Evolutionary conservation across 1,140 invertebrate species (phyloP).

Genomic region (Drosophila nannoptera): DNA sequence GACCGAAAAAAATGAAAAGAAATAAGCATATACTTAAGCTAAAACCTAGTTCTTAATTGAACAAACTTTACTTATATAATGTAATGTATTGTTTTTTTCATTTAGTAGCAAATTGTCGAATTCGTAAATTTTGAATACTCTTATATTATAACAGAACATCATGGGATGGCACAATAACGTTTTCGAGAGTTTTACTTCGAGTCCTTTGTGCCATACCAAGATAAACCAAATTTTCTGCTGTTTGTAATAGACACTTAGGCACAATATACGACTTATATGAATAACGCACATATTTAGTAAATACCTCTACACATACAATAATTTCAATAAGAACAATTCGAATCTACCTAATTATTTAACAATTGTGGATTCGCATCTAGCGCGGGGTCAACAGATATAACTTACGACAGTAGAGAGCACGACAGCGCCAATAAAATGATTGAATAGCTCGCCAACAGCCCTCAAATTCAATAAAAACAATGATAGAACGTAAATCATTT

Average conservation of each 20-base stretch:
- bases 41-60: slow-evolving; percentile 7
- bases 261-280: slow-evolving; percentile 35
- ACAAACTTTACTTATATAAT: slow-evolving; percentile 8
- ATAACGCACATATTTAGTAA: slow-evolving; percentile 13
- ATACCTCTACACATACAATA: slow-evolving; percentile 43
- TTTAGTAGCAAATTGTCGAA: slow-evolving; percentile 22
- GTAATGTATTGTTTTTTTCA: slow-evolving; percentile 13
- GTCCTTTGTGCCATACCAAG: too few species aligned
- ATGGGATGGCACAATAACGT: too few species aligned
- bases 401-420: slow-evolving; percentile 78
- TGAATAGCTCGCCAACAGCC: slow-evolving; percentile 78
- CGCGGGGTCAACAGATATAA: slow-evolving; percentile 56
- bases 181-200: too few species aligned
- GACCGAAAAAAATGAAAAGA: slow-evolving; percentile 1
- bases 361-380: slow-evolving; percentile 38
- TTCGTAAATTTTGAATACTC: slow-evolving; percentile 6
- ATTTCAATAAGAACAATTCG: slow-evolving; percentile 27
- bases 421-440: slow-evolving; percentile 78
- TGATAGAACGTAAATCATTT: slow-evolving; percentile 36
- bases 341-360: slow-evolving; percentile 38
- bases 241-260: slow-evolving; percentile 29
- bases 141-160: slow-evolving; percentile 13
- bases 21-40: background rate
- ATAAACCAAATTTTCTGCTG: slow-evolving; percentile 22
- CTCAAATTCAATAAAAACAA: slow-evolving; percentile 69